These are phyloP conservation scores for Aphelenchoides fujianensis DNA, from an alignment of 1,140 invertebrate species.

Conservation along the genomic window DNA sequence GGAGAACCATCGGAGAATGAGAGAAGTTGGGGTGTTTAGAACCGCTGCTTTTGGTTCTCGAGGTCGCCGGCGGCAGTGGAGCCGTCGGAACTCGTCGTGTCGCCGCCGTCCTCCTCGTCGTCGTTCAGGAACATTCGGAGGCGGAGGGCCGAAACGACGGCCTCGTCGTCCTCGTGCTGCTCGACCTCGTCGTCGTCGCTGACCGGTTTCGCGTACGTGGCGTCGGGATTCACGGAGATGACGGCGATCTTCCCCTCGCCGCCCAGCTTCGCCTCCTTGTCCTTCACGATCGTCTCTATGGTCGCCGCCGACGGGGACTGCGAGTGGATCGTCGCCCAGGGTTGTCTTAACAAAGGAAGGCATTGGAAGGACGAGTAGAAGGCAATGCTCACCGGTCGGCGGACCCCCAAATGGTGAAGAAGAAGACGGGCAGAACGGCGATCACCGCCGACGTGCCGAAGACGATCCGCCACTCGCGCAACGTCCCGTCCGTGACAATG, in stretches of 20 bases:
- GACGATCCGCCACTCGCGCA: slow-evolving; percentile 47
- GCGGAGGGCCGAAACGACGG: not conserved
- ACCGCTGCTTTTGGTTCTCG: not conserved
- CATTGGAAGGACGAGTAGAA: too few species aligned
- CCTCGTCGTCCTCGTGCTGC: slow-evolving; percentile 8
- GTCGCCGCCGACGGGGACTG: slow-evolving; percentile 21
- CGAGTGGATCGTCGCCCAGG: slow-evolving; percentile 41
- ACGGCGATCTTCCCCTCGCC: slow-evolving; percentile 11
- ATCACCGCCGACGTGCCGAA: slow-evolving; percentile 51
- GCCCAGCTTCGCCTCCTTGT: not conserved
- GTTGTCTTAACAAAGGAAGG: too few species aligned
- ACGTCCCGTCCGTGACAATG: slow-evolving; percentile 38
- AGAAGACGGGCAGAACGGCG: slow-evolving; percentile 44
- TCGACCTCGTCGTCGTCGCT: slow-evolving; percentile 9
- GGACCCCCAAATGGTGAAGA: slow-evolving; percentile 54
- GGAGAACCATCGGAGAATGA: too few species aligned
- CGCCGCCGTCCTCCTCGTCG: not conserved
- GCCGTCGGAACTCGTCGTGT: not conserved
- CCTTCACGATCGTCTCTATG: slow-evolving; percentile 17
- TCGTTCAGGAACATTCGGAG: slow-evolving; percentile 9
- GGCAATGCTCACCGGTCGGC: too few species aligned
- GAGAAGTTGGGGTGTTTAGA: too few species aligned
- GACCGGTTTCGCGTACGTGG: slow-evolving; percentile 6
- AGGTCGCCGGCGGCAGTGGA: not conserved
- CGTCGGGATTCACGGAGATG: slow-evolving; percentile 14